Conservation (phyloP, 2,888 invertebrate species). For the Leptopterna dolabrata region DNA sequence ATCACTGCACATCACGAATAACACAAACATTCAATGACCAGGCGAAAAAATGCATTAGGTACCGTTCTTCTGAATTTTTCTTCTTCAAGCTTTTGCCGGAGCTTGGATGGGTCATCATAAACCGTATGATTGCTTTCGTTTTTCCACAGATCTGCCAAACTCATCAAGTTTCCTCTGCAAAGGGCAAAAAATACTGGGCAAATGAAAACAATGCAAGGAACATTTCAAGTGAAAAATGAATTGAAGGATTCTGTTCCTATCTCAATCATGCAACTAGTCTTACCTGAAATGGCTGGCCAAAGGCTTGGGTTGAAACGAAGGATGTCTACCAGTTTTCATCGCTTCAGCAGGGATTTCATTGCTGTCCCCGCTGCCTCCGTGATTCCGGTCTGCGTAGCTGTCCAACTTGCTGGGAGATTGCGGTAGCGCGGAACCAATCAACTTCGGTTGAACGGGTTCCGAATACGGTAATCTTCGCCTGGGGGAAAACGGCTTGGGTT, state of each 20-base stretch:
- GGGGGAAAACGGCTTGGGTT: conserved; percentile 16
- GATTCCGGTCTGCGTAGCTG: background rate
- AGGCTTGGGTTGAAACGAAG: conserved; percentile 16
- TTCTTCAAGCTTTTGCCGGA: conserved; percentile 74
- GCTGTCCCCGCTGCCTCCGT: conserved; percentile 12
- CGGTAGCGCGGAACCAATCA: background rate
- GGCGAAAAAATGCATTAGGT: too few relatives aligned
- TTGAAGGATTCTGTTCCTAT: background rate
- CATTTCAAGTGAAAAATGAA: too few relatives aligned
- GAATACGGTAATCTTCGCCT: conserved; percentile 23
- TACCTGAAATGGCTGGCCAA: conserved; percentile 27
- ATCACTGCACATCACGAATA: too few relatives aligned
- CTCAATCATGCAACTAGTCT: too few relatives aligned
- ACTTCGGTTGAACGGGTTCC: background rate
- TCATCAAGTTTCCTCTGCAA: conserved; percentile 65
- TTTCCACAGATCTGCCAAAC: conserved; percentile 77
- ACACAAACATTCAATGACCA: conserved; percentile 10
- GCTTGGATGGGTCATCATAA: conserved; percentile 60
- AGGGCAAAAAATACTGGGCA: too few relatives aligned
- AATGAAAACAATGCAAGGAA: too few relatives aligned
- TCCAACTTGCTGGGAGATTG: background rate
- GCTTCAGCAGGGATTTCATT: background rate
- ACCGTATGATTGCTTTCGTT: conserved; percentile 67
- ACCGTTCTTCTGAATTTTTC: conserved; percentile 82
- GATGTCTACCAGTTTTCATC: background rate